Percentiles rank a stretch among this genome's conserved stretches.
These are phyloP conservation scores for Morbakka virulenta DNA, from an alignment of 30 jellyfish, hydroid and myxozoan species.

Conservation along the genomic window DNA sequence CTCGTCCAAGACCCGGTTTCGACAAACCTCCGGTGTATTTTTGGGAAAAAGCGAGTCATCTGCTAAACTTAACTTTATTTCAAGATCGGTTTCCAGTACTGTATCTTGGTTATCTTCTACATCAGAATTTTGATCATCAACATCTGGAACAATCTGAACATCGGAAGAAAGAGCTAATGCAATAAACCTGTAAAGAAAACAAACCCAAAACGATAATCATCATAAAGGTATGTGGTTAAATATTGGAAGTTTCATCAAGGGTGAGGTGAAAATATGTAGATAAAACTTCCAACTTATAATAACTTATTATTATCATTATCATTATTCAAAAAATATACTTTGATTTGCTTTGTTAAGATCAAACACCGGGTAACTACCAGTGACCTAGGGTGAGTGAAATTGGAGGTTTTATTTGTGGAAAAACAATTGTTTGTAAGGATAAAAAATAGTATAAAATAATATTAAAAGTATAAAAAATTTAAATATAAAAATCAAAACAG, in stretches of 20 bases:
- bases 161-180: slow-evolving; percentile 53
- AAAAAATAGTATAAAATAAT: too few species aligned
- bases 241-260: neutral
- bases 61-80: neutral
- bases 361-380: too few species aligned
- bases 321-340: too few species aligned
- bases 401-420: too few species aligned
- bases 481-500: too few species aligned
- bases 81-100: neutral
- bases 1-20: neutral
- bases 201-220: neutral
- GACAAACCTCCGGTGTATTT: neutral
- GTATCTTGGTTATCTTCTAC: slow-evolving; percentile 2
- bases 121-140: too few species aligned
- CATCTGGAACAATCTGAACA: slow-evolving; percentile 78
- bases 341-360: too few species aligned
- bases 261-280: neutral
- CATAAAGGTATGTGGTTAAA: neutral
- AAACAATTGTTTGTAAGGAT: too few species aligned
- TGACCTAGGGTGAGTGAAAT: too few species aligned
- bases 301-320: too few species aligned
- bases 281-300: too few species aligned
- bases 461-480: too few species aligned
- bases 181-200: slow-evolving; percentile 61
- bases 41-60: neutral